Evolutionary conservation across 2,113 vertebrate genomes (phyloP), one percentile per base, ranked within the genome.

Genomic region (Phaethornis superciliosus): DNA sequence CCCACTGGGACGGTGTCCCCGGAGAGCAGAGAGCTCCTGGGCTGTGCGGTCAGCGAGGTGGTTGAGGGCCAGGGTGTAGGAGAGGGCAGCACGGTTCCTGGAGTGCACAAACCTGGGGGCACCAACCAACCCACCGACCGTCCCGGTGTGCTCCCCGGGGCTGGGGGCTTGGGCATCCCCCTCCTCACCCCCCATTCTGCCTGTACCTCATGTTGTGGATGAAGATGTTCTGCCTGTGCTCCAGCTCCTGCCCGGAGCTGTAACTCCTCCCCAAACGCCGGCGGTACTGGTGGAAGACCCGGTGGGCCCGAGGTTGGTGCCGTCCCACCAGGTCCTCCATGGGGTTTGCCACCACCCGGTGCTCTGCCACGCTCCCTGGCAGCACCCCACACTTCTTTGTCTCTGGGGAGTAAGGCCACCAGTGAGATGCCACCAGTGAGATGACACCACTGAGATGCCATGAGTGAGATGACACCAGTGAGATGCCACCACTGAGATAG

Each of bases 301-400:
- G 85, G 40, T 98, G 97, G 3, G 97, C 92, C 77, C 97, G 97
- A 26, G 98, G 97, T 15, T 81, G 91, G 7, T 97, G 96, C 7
- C 88, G 96, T 54, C 98, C 97, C 81, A 98, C 95, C 63, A 98
- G 96, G 63, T 99, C 98, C 72, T 98, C 98, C 98, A 98, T 98
- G 27, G 98, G 98, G 94, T 98, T 98, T 7, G 97, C 98, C 95
- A 98, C 83, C 83, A 98, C 86, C 19, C 96, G 96, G 37, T 98
- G 98, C 90, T 98, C 98, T 4, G 88, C 95, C 3, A 5, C 9
- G 0, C 4, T 46, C 6, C 93, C 94, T 0, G 79, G 96, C 35
- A 93, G 71, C 18, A 7, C 5, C 17, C 71, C 79, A 0, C 89
- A 97, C 35, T 91, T 46, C 54, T 75, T 94, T 0, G 75, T 92